phyloP scores from a whole-genome alignment of 2,888 invertebrate species.

The Heliconius hortense region DNA sequence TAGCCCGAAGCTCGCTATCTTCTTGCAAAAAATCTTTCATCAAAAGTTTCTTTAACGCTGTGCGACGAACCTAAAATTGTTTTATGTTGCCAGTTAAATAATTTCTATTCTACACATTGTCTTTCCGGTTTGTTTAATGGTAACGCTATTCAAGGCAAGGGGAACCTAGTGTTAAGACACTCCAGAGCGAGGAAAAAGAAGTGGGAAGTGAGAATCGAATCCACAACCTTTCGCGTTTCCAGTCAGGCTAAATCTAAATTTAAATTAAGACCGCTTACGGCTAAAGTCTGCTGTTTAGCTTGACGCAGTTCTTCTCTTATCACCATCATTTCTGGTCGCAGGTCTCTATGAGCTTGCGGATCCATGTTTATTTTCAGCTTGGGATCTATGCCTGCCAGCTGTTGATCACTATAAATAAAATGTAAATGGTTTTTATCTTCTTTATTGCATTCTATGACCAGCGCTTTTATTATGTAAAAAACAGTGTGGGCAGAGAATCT shows the following conservation, averaged over 20 bases:
- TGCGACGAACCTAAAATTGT: slow-evolving; percentile 63
- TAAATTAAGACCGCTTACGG: slow-evolving; percentile 49
- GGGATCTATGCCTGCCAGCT: slow-evolving; percentile 67
- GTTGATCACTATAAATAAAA: slow-evolving; percentile 61
- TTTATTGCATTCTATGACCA: background rate
- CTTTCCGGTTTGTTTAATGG: no score
- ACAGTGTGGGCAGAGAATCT: no score
- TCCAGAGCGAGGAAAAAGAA: background rate
- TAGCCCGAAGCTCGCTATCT: slow-evolving; percentile 68
- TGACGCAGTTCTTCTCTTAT: slow-evolving; percentile 72
- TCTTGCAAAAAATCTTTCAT: slow-evolving; percentile 66
- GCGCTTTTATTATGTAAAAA: no score
- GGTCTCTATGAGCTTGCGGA: slow-evolving; percentile 63
- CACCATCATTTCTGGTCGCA: slow-evolving; percentile 77
- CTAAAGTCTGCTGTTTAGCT: slow-evolving; percentile 71
- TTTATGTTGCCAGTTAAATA: background rate
- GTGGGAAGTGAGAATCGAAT: no score
- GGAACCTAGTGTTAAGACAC: background rate
- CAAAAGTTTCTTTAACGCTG: slow-evolving; percentile 67
- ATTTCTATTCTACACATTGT: no score
- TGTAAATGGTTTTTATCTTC: background rate
- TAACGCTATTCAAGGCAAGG: background rate
- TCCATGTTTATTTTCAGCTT: slow-evolving; percentile 63
- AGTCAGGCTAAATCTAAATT: no score
- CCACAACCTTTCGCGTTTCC: no score